Evolutionary conservation across 1,140 invertebrate genomes (phyloP).

Genomic region (Drosophila micromelanica): DNA sequence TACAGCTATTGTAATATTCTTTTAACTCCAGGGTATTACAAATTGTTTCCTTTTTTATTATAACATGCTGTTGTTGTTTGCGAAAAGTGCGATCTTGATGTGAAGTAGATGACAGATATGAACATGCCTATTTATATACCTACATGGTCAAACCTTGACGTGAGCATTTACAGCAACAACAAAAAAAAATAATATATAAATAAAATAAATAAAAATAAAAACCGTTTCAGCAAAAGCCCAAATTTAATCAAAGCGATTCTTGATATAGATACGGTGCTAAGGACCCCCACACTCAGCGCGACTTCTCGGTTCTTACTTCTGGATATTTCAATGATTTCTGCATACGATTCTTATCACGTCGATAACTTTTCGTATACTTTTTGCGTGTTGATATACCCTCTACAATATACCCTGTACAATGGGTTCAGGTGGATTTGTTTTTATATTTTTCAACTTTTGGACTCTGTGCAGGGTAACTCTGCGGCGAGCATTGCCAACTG

Average conservation of each 20-base stretch:
- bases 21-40: slow-evolving; percentile 9
- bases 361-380: slow-evolving; percentile 31
- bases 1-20: too few species aligned
- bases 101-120: slow-evolving; percentile 36
- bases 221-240: not conserved
- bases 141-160: slow-evolving; percentile 31
- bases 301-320: slow-evolving; percentile 22
- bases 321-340: slow-evolving; percentile 1
- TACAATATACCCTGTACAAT: not conserved
- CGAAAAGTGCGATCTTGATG: slow-evolving; percentile 33
- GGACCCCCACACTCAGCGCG: not conserved
- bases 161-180: slow-evolving; percentile 22
- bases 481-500: not conserved
- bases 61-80: not conserved
- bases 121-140: not conserved
- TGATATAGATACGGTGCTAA: slow-evolving; percentile 3
- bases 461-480: slow-evolving; percentile 5
- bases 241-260: slow-evolving; percentile 29
- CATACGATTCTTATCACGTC: slow-evolving; percentile 49
- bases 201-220: not conserved
- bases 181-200: not conserved
- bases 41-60: not conserved
- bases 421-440: not conserved
- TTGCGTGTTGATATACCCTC: not conserved
- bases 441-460: not conserved